These are phyloP conservation scores for Thera obeliscata DNA, from an alignment of 2,888 invertebrate genomes.

Conservation along the genomic window DNA sequence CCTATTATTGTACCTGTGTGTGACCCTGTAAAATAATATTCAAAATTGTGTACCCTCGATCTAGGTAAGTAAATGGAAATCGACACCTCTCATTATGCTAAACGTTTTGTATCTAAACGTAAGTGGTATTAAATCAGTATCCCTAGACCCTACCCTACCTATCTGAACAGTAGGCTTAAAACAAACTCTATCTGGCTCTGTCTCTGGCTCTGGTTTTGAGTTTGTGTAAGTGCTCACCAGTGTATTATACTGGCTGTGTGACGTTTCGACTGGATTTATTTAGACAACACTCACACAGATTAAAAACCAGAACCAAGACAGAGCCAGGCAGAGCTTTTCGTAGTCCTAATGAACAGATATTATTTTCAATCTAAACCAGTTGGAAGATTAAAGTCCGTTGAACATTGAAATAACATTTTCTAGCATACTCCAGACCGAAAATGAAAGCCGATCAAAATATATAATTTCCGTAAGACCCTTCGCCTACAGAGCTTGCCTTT, in stretches of 20 bases:
- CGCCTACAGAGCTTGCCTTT: conserved; percentile 22
- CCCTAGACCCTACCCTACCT: not conserved
- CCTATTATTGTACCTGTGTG: too few relatives aligned
- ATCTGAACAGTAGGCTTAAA: not conserved
- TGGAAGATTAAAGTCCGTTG: conserved; percentile 1
- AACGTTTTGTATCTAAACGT: not conserved
- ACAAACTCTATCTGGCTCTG: too few relatives aligned
- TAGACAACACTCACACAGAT: too few relatives aligned
- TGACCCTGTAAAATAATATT: too few relatives aligned
- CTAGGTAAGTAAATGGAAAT: not conserved
- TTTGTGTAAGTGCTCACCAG: too few relatives aligned
- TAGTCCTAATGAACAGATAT: not conserved
- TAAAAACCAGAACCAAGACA: too few relatives aligned
- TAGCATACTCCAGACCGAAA: conserved; percentile 2
- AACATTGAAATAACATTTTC: conserved; percentile 20
- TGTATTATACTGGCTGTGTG: too few relatives aligned
- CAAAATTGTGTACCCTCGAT: not conserved
- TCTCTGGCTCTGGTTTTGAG: too few relatives aligned
- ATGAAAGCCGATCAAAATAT: conserved; percentile 18
- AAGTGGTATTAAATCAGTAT: not conserved
- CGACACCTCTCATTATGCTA: not conserved
- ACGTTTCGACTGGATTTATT: too few relatives aligned
- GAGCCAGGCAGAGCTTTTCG: too few relatives aligned
- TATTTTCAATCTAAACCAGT: not conserved
- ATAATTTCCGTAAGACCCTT: conserved; percentile 13